Evolutionary conservation across 1,140 invertebrate species (phyloP).

Genomic region (Trypoxylus dichotomus): DNA sequence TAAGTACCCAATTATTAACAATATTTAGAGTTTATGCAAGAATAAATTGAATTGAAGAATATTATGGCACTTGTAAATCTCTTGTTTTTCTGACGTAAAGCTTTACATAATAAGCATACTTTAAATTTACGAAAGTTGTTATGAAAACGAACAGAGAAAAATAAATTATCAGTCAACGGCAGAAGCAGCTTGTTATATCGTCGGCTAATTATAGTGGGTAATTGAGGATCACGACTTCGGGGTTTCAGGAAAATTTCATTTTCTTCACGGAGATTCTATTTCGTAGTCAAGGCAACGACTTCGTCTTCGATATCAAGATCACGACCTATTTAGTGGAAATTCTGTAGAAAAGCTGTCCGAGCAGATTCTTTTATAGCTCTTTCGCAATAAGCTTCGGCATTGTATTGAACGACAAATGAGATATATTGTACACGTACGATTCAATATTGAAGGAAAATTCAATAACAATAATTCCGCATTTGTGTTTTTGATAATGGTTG

Average conservation of each 20-base stretch:
- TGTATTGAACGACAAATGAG: background rate
- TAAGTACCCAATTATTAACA: too few species aligned
- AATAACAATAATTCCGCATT: background rate
- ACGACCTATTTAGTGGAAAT: slow-evolving; percentile 25
- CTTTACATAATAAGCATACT: background rate
- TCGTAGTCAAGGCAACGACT: slow-evolving; percentile 12
- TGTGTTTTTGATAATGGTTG: too few species aligned
- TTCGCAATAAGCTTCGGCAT: background rate
- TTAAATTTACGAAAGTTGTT: background rate
- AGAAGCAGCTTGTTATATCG: slow-evolving; percentile 4
- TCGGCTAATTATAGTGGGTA: background rate
- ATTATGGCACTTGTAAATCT: too few species aligned
- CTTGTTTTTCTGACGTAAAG: background rate
- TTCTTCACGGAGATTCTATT: slow-evolving; percentile 12
- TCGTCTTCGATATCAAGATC: slow-evolving; percentile 22
- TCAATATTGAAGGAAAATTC: background rate
- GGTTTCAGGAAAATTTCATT: slow-evolving; percentile 27
- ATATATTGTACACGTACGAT: background rate
- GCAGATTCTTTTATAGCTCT: background rate
- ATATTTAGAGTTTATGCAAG: too few species aligned
- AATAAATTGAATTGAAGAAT: too few species aligned
- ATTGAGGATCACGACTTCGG: slow-evolving; percentile 11
- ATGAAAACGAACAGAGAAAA: background rate
- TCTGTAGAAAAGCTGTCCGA: background rate
- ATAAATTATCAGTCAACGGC: background rate